These are phyloP conservation scores for Hemicentrotus pulcherrimus DNA, from an alignment of 35 echinoderm and acorn worm species.

Conservation along the genomic window DNA sequence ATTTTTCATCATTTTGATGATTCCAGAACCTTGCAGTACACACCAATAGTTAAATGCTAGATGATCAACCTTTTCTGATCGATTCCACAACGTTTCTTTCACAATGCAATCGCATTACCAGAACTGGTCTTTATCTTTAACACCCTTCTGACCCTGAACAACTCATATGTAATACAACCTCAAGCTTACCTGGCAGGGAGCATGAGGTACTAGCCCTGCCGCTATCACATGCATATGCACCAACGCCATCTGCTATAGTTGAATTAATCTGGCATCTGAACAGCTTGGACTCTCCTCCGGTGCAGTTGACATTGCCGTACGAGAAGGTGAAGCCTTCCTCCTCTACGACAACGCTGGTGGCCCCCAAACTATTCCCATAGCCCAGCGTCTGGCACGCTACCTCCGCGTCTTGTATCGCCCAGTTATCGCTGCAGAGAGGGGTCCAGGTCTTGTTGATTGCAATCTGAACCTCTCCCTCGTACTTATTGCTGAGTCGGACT, in stretches of 20 bases:
- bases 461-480: background rate
- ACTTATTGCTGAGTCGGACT: background rate
- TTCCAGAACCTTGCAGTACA: too few relatives aligned
- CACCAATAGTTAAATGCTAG: too few relatives aligned
- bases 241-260: background rate
- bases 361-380: slow-evolving; percentile 21
- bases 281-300: background rate
- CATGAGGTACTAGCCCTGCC: background rate
- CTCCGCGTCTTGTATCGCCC: slow-evolving; percentile 21
- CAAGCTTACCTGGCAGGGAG: background rate
- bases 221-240: background rate
- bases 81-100: too few relatives aligned
- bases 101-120: too few relatives aligned
- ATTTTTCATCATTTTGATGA: too few relatives aligned
- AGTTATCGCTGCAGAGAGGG: slow-evolving; percentile 11
- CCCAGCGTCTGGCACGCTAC: slow-evolving; percentile 1
- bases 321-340: background rate
- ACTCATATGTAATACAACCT: too few relatives aligned
- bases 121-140: too few relatives aligned
- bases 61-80: too few relatives aligned
- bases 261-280: slow-evolving; percentile 25
- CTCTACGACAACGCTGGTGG: background rate
- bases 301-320: slow-evolving; percentile 35
- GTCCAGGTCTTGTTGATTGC: slow-evolving; percentile 35
- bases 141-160: too few relatives aligned